Percentiles rank a stretch among this genome's conserved stretches.
Conservation (phyloP, 2,797 vertebrate species). For the Peromyscus nudipes region DNA sequence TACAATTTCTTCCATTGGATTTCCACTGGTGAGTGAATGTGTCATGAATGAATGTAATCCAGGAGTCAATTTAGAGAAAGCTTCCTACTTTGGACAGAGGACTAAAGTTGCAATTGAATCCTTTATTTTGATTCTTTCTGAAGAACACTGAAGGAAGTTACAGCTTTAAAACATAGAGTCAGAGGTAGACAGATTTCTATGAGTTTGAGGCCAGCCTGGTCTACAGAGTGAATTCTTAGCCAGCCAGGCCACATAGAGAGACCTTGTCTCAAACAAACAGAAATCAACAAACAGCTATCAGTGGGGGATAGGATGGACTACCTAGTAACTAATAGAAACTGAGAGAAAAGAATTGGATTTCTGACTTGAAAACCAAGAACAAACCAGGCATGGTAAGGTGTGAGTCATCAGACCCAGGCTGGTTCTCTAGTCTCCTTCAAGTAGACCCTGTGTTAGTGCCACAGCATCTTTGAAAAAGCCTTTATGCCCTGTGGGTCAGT, state of each 20-base stretch:
- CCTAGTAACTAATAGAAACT: no score
- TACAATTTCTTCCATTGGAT: not conserved
- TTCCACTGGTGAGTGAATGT: not conserved
- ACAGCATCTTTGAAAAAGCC: not conserved
- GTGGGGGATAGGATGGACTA: not conserved
- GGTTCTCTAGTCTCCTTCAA: not conserved
- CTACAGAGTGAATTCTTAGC: not conserved
- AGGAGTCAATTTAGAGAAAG: not conserved
- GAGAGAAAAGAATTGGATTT: no score
- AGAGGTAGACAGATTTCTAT: not conserved
- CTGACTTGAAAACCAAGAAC: no score
- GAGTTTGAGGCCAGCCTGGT: not conserved
- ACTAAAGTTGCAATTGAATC: not conserved
- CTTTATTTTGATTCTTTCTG: not conserved
- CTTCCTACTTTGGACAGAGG: not conserved
- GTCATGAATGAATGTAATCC: conserved; percentile 3
- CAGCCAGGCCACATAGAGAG: not conserved
- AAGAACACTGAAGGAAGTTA: not conserved
- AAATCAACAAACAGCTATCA: not conserved
- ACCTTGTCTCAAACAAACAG: not conserved
- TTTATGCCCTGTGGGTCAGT: not conserved
- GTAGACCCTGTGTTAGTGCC: not conserved
- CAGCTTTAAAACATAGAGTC: not conserved
- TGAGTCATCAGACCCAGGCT: no score
- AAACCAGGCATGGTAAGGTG: no score